Conservation (phyloP, 2,797 vertebrate species). For the Eulemur rubriventer region DNA sequence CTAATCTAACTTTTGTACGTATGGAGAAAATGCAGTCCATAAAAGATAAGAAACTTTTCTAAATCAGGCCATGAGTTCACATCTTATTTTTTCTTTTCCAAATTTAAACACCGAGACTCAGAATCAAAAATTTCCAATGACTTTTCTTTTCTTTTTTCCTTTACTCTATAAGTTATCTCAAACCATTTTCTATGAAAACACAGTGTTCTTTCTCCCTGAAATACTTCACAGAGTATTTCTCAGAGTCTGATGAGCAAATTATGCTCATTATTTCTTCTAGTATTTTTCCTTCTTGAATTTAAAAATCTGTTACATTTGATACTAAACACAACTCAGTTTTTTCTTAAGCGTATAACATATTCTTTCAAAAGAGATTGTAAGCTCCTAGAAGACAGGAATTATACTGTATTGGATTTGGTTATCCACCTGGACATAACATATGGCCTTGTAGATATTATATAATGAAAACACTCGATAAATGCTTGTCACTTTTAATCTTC, state of each 20-base stretch:
- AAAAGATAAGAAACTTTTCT: background rate
- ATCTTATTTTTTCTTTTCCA: background rate
- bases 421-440: background rate
- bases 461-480: background rate
- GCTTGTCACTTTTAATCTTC: background rate
- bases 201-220: background rate
- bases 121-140: background rate
- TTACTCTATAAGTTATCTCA: background rate
- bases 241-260: background rate
- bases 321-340: background rate
- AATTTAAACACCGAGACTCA: background rate
- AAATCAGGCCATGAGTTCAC: background rate
- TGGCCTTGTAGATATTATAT: background rate
- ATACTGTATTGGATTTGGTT: background rate
- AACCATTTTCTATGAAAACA: background rate
- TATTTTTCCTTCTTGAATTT: background rate
- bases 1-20: background rate
- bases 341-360: background rate
- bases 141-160: background rate
- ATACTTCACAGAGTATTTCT: background rate
- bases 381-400: conserved; percentile 23
- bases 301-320: conserved; percentile 26
- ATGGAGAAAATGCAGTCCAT: background rate
- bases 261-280: background rate
- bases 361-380: background rate